These are phyloP conservation scores for Drosophila varians DNA, from an alignment of 1,140 invertebrate genomes.

Conservation along the genomic window DNA sequence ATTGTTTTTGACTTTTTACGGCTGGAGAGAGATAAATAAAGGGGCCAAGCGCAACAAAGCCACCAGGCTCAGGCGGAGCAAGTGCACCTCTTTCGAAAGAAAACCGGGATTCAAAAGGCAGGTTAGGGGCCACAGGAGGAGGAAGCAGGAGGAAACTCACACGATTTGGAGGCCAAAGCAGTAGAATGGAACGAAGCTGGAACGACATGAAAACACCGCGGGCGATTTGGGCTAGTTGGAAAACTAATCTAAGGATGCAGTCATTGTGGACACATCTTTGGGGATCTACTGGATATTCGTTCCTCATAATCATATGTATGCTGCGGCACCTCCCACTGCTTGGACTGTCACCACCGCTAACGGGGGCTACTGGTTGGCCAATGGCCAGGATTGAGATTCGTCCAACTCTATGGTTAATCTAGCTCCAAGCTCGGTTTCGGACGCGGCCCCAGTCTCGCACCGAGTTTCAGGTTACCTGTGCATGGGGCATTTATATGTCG, in stretches of 20 bases:
- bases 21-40: slow-evolving; percentile 35
- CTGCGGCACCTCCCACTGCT: slow-evolving; percentile 50
- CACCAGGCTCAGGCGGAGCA: slow-evolving; percentile 23
- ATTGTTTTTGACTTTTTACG: slow-evolving; percentile 32
- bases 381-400: slow-evolving; percentile 39
- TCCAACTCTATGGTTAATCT: slow-evolving; percentile 3
- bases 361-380: background rate
- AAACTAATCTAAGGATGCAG: no score
- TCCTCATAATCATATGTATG: background rate
- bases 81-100: slow-evolving; percentile 18
- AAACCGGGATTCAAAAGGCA: background rate
- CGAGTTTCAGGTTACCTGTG: slow-evolving; percentile 58
- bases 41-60: slow-evolving; percentile 39
- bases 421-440: slow-evolving; percentile 17
- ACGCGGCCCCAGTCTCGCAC: no score
- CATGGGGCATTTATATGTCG: slow-evolving; percentile 55
- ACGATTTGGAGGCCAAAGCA: background rate
- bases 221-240: slow-evolving; percentile 51
- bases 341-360: slow-evolving; percentile 36
- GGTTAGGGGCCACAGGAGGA: background rate
- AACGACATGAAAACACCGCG: slow-evolving; percentile 57
- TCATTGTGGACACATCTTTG: no score
- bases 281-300: no score
- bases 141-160: background rate
- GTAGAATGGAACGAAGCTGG: slow-evolving; percentile 37